Conservation (phyloP, 2,113 vertebrate species). For the Saguinus imperator region DNA sequence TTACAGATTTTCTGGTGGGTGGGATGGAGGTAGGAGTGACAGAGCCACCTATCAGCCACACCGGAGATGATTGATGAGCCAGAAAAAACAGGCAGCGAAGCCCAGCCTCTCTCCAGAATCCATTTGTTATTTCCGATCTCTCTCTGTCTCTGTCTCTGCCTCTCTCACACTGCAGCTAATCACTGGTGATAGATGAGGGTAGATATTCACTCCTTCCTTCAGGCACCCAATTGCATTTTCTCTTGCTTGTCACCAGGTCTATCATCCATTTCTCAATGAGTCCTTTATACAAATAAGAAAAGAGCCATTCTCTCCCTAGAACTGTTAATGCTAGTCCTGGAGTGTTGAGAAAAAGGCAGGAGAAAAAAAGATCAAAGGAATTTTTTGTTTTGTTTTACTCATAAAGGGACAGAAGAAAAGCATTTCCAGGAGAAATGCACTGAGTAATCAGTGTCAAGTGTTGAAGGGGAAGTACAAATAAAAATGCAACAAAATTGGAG, state of each 20-base stretch:
- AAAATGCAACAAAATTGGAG: slow-evolving; percentile 52
- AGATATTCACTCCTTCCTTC: slow-evolving; percentile 58
- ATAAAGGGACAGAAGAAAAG: neutral
- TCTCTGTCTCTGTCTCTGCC: slow-evolving; percentile 66
- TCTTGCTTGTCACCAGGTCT: slow-evolving; percentile 67
- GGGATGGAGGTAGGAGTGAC: slow-evolving; percentile 50
- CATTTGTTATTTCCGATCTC: slow-evolving; percentile 73
- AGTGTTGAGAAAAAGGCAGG: neutral
- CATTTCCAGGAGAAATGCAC: neutral
- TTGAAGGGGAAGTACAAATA: slow-evolving; percentile 51
- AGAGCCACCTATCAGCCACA: slow-evolving; percentile 62
- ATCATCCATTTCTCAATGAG: slow-evolving; percentile 53
- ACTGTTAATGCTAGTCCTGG: neutral
- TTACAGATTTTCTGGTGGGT: slow-evolving; percentile 50
- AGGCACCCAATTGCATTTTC: slow-evolving; percentile 60
- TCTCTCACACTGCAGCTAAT: slow-evolving; percentile 66
- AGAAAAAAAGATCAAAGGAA: slow-evolving; percentile 35
- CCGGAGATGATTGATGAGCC: slow-evolving; percentile 66
- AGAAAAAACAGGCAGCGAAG: slow-evolving; percentile 45
- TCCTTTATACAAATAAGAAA: slow-evolving; percentile 35
- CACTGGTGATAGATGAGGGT: slow-evolving; percentile 77
- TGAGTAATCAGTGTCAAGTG: neutral
- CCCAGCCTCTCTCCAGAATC: slow-evolving; percentile 51
- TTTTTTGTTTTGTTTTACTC: neutral
- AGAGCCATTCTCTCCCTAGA: neutral